Evolutionary conservation across 2,113 vertebrate species (phyloP).

Genomic region (Natator depressus): DNA sequence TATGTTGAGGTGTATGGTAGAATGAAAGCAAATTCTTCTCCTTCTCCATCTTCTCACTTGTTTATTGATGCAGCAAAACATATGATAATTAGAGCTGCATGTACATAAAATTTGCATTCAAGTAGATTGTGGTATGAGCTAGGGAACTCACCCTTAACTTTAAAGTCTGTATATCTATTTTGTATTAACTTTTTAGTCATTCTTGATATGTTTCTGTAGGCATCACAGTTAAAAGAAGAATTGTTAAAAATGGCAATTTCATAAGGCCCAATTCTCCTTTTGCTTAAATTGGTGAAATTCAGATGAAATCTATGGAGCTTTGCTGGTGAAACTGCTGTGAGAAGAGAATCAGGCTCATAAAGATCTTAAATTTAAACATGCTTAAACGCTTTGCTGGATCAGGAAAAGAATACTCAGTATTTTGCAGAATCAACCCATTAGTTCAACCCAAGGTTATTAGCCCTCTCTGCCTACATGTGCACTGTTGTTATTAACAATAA

Average conservation of each 20-base stretch:
- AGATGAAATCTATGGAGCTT: accelerated
- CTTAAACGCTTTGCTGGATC: not conserved
- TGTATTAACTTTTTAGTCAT: not conserved
- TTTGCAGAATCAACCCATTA: not conserved
- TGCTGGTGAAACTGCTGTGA: not conserved
- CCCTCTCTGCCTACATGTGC: not conserved
- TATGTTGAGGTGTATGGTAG: not conserved
- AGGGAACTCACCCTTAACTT: not conserved
- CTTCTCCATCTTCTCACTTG: not conserved
- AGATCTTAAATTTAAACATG: not conserved
- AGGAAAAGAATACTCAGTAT: not conserved
- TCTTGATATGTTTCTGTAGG: not conserved
- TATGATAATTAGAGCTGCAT: not conserved
- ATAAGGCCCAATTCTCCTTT: not conserved
- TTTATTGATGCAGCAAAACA: conserved; percentile 6
- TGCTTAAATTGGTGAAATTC: not conserved
- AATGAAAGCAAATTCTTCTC: not conserved
- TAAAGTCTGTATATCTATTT: not conserved
- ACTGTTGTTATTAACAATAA: not conserved
- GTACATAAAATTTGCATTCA: not conserved
- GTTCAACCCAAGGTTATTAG: not conserved
- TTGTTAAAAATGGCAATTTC: not conserved
- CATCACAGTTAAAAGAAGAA: not conserved
- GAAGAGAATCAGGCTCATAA: not conserved
- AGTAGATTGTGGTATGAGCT: not conserved